Conservation (phyloP, 1,140 invertebrate species). For the Heliconius eleuchia region DNA sequence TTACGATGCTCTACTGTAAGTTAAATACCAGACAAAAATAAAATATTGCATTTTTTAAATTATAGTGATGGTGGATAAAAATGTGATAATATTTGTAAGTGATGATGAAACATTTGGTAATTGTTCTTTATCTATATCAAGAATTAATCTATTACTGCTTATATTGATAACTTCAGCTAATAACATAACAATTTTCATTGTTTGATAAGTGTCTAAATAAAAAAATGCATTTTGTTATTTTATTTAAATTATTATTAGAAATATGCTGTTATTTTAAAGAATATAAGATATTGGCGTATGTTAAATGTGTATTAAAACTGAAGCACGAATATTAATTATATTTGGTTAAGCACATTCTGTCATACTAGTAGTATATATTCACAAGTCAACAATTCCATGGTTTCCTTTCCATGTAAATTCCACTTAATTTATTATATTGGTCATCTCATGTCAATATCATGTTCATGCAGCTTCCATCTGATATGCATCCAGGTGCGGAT, state of each 20-base stretch:
- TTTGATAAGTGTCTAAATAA: not conserved
- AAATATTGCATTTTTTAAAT: constrained; percentile 37
- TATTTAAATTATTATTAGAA: not conserved
- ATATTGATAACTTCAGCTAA: not conserved
- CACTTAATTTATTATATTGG: not conserved
- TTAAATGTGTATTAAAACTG: constrained; percentile 20
- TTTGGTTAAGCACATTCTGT: constrained; percentile 28
- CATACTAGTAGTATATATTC: constrained; percentile 1
- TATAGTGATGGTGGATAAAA: constrained; percentile 37
- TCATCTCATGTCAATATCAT: constrained; percentile 9
- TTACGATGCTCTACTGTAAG: not conserved
- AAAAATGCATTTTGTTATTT: too few relatives aligned
- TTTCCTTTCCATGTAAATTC: not conserved
- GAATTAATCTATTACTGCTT: not conserved
- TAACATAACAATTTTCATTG: not conserved
- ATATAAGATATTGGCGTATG: constrained; percentile 27
- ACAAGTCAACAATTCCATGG: not conserved
- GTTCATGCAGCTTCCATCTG: constrained; percentile 23
- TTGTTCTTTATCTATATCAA: not conserved
- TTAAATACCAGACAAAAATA: not conserved
- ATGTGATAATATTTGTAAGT: constrained; percentile 41
- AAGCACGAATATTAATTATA: constrained; percentile 25
- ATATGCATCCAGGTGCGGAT: constrained; percentile 11
- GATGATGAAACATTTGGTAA: not conserved
- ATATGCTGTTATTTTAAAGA: not conserved